phyloP scores from a whole-genome alignment of 1,140 invertebrate genomes.

The Eurytemora carolleeae region DNA sequence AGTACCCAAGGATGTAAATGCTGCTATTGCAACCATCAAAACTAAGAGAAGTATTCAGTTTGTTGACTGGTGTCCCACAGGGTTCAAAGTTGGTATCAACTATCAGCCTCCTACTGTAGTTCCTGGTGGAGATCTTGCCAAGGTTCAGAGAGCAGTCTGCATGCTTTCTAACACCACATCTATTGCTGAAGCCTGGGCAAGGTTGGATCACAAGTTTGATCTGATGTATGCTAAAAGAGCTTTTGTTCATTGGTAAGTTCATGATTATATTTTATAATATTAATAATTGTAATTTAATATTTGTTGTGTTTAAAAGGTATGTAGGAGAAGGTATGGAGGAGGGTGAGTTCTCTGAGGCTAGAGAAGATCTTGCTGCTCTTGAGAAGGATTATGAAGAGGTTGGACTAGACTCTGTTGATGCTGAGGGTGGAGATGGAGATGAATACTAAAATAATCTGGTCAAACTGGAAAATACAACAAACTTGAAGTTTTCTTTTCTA shows the following conservation, averaged over 20 bases:
- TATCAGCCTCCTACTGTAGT: constrained; percentile 34
- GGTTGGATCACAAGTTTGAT: constrained; percentile 38
- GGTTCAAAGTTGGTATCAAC: constrained; percentile 21
- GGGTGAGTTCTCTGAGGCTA: constrained; percentile 48
- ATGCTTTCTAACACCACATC: constrained; percentile 48
- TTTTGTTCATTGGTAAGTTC: constrained; percentile 32
- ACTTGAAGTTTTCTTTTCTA: too few relatives aligned
- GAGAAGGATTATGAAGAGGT: constrained; percentile 47
- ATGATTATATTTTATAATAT: too few relatives aligned
- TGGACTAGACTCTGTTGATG: constrained; percentile 25
- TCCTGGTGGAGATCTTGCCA: constrained; percentile 47
- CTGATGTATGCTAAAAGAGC: constrained; percentile 37
- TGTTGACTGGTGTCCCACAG: constrained; percentile 38
- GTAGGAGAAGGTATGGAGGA: constrained; percentile 52
- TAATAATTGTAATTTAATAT: too few relatives aligned
- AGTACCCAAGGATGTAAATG: constrained; percentile 64
- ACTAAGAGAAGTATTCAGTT: constrained; percentile 50
- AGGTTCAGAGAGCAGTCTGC: constrained; percentile 61
- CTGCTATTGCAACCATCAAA: constrained; percentile 61
- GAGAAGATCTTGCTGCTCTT: constrained; percentile 45
- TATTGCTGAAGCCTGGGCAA: constrained; percentile 48
- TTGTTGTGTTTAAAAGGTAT: too few relatives aligned
- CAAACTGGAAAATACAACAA: too few relatives aligned
- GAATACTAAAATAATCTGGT: not conserved
- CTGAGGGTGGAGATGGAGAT: not conserved